Evolutionary conservation across 2,797 vertebrate species (phyloP).

Genomic region (Eleutherodactylus coqui): DNA sequence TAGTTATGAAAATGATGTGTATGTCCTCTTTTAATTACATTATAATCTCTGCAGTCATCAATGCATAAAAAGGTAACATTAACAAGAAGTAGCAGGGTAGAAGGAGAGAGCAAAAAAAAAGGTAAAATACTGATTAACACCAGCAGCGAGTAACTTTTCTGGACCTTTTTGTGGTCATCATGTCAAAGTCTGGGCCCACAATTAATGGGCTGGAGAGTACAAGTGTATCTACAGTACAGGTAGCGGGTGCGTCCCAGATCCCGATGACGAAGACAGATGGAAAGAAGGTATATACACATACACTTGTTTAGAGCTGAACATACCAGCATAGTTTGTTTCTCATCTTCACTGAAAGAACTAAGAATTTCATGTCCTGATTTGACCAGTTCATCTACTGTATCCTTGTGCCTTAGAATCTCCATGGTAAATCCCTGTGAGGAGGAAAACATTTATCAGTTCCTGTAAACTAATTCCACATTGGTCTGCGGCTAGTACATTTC

Average conservation of each 20-base stretch:
- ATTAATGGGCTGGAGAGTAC: not conserved
- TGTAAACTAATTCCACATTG: conserved; percentile 7
- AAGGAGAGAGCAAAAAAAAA: not conserved
- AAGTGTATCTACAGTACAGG: not conserved
- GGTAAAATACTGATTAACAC: not conserved
- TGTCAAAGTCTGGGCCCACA: not conserved
- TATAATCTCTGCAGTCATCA: not conserved
- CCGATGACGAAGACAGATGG: too few relatives aligned
- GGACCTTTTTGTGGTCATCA: not conserved
- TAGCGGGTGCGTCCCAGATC: too few relatives aligned
- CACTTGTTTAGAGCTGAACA: not conserved
- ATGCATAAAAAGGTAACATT: not conserved
- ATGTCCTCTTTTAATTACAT: not conserved
- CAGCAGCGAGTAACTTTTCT: not conserved
- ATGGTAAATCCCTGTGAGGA: conserved; percentile 89
- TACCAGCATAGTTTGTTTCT: conserved; percentile 87
- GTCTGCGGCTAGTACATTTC: conserved; percentile 54
- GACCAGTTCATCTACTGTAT: conserved; percentile 90
- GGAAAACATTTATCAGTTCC: conserved; percentile 49
- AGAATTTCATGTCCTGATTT: conserved; percentile 88
- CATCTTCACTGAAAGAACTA: conserved; percentile 85
- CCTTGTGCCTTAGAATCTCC: conserved; percentile 97
- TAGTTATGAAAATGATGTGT: not conserved
- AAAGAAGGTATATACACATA: too few relatives aligned
- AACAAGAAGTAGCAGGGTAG: not conserved